Percentiles rank a stretch among this genome's conserved stretches.
Evolutionary conservation across 2,797 vertebrate genomes (phyloP).

Genomic region (Gymnoscopelus microlampas): DNA sequence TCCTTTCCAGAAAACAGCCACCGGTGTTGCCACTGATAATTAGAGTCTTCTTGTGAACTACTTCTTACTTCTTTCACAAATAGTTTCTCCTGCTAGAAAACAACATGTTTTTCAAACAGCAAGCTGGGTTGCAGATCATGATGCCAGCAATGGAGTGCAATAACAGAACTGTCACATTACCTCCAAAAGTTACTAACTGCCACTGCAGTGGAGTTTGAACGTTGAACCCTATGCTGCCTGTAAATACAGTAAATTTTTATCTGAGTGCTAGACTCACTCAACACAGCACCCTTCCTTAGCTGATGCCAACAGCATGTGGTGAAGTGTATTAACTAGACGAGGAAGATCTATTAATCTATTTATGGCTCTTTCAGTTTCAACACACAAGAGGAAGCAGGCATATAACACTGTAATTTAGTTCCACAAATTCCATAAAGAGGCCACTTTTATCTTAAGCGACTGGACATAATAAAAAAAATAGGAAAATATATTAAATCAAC

Average conservation of each 20-base stretch:
- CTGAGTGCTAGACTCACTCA: neutral
- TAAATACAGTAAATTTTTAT: slow-evolving; percentile 29
- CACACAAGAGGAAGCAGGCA: no score
- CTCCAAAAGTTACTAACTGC: slow-evolving; percentile 24
- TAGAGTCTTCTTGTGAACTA: slow-evolving; percentile 23
- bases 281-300: neutral
- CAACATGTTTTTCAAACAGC: neutral
- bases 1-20: slow-evolving; percentile 41
- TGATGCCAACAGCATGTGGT: no score
- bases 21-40: slow-evolving; percentile 27
- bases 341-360: no score
- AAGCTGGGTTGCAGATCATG: neutral
- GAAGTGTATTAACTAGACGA: no score
- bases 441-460: neutral
- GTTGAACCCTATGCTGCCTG: slow-evolving; percentile 40
- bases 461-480: slow-evolving; percentile 10
- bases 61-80: slow-evolving; percentile 32
- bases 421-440: slow-evolving; percentile 5
- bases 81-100: slow-evolving; percentile 6
- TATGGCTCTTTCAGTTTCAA: no score
- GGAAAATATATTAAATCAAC: slow-evolving; percentile 22
- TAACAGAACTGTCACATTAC: slow-evolving; percentile 5
- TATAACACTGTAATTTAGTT: neutral
- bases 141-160: slow-evolving; percentile 9
- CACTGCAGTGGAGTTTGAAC: slow-evolving; percentile 35